phyloP scores from a whole-genome alignment of 2,113 vertebrate genomes.

The Tachuris rubrigastra region DNA sequence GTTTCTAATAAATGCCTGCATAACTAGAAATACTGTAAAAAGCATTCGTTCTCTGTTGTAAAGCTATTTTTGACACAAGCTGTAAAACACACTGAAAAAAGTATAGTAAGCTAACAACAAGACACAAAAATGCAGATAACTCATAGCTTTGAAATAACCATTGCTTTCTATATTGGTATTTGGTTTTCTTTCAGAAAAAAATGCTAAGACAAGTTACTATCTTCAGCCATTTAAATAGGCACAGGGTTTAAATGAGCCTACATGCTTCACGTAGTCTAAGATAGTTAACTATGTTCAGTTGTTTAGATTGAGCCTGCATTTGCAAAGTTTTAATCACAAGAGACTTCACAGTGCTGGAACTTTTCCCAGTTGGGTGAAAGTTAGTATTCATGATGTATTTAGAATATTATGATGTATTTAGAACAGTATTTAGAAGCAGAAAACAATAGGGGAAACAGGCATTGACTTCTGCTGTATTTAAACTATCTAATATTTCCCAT shows the following conservation, averaged over 20 bases:
- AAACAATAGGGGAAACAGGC: not conserved
- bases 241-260: not conserved
- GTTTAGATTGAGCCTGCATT: not conserved
- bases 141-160: not conserved
- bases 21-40: not conserved
- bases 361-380: not conserved
- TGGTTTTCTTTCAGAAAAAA: not conserved
- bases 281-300: not conserved
- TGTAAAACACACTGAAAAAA: not conserved
- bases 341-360: not conserved
- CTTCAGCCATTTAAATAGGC: not conserved
- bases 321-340: not conserved
- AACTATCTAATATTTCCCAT: not conserved
- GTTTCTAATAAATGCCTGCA: not conserved
- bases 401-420: no score
- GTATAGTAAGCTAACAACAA: not conserved
- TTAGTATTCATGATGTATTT: not conserved
- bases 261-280: not conserved
- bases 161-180: not conserved
- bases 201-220: not conserved
- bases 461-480: not conserved
- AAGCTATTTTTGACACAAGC: not conserved
- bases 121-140: not conserved
- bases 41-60: not conserved
- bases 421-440: constrained; percentile 6